Evolutionary conservation across 2,797 vertebrate species (phyloP).

Genomic region (Channa striata): DNA sequence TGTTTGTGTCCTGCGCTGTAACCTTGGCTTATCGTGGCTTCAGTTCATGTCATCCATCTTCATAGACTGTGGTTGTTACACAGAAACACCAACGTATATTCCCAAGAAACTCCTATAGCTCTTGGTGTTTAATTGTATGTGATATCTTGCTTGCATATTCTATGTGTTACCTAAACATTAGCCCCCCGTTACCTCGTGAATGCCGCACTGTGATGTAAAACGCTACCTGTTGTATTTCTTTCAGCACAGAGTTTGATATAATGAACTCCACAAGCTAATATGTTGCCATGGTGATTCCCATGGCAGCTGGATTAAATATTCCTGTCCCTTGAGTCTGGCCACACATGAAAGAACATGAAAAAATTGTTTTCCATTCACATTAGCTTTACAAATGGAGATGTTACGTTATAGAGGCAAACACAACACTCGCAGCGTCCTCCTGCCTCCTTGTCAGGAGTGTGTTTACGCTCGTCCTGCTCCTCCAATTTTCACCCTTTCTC

Average conservation of each 20-base stretch:
- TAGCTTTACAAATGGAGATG: slow-evolving; percentile 1
- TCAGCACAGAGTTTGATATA: slow-evolving; percentile 11
- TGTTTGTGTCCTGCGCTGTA: no score
- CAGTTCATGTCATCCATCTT: no score
- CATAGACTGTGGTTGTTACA: no score
- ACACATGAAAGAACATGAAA: slow-evolving; percentile 12
- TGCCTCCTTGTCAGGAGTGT: slow-evolving; percentile 21
- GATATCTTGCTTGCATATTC: no score
- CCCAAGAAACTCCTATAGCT: no score
- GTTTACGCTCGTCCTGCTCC: slow-evolving; percentile 13
- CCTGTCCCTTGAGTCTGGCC: slow-evolving; percentile 16
- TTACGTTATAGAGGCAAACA: slow-evolving; percentile 10
- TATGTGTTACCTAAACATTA: no score
- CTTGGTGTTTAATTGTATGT: no score
- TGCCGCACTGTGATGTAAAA: no score
- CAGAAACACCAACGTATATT: no score
- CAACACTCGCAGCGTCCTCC: not conserved
- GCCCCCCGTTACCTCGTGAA: no score
- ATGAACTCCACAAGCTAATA: slow-evolving; percentile 55
- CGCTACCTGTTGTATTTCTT: slow-evolving; percentile 20
- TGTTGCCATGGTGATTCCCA: slow-evolving; percentile 56
- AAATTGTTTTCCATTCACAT: slow-evolving; percentile 16
- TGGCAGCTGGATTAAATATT: slow-evolving; percentile 38
- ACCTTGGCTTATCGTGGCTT: no score
- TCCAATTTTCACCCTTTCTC: slow-evolving; percentile 20